These are phyloP conservation scores for Whitmania pigra DNA, from an alignment of 1,140 invertebrate species.

Conservation along the genomic window DNA sequence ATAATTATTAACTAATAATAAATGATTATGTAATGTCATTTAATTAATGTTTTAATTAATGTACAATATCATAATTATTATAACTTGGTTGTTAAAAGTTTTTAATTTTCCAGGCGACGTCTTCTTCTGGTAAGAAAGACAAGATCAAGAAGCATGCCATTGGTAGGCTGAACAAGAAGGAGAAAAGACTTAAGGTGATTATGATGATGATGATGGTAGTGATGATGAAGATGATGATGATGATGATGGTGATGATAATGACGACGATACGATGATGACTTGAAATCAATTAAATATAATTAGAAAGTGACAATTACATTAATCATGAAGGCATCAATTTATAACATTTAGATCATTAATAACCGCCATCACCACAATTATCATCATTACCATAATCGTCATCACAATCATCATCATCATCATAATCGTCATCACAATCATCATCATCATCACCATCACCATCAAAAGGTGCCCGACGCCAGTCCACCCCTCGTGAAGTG, in stretches of 20 bases:
- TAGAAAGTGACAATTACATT: background rate
- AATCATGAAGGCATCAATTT: background rate
- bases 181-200: background rate
- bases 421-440: background rate
- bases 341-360: background rate
- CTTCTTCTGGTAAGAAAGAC: background rate
- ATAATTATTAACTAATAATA: too few species aligned
- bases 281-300: too few species aligned
- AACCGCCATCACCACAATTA: background rate
- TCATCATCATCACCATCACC: background rate
- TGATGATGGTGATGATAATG: background rate
- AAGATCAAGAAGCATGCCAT: slow-evolving; percentile 6
- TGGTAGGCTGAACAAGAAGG: slow-evolving; percentile 2
- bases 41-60: too few species aligned
- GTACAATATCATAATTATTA: too few species aligned
- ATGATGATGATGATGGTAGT: background rate
- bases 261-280: too few species aligned
- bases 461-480: background rate
- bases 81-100: too few species aligned
- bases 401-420: too few species aligned
- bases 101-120: background rate
- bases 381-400: background rate
- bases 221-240: background rate
- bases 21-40: too few species aligned
- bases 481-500: background rate